Evolutionary conservation across 2,888 invertebrate genomes (phyloP).

Genomic region (Rotaria magnacalcarata): DNA sequence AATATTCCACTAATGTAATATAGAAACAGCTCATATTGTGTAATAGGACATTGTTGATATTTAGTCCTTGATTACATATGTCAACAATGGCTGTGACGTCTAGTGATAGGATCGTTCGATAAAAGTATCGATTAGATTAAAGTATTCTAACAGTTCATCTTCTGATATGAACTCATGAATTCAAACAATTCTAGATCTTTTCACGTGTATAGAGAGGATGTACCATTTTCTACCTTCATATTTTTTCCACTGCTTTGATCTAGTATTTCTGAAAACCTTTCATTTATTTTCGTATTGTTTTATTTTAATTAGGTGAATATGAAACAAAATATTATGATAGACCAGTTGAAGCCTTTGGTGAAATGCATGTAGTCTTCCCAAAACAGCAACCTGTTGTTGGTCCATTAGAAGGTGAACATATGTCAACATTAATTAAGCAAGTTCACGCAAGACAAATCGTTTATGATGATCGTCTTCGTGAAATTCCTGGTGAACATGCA

Average conservation of each 20-base stretch:
- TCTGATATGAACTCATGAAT: no score
- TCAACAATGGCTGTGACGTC: no score
- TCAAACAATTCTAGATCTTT: no score
- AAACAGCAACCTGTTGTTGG: constrained; percentile 4
- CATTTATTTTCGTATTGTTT: no score
- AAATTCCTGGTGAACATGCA: constrained; percentile 27
- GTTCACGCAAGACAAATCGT: neutral
- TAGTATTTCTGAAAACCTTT: neutral
- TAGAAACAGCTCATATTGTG: no score
- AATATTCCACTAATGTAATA: no score
- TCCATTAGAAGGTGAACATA: constrained; percentile 5
- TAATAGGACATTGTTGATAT: no score
- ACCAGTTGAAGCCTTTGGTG: constrained; percentile 24
- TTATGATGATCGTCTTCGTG: neutral
- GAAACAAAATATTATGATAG: neutral
- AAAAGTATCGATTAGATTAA: no score
- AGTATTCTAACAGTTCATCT: no score
- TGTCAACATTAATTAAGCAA: neutral
- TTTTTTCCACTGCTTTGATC: neutral
- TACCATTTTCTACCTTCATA: neutral
- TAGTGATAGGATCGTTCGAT: no score
- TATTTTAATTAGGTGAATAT: neutral
- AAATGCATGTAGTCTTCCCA: neutral
- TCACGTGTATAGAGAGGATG: no score
- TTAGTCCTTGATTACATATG: no score